Base-by-base conservation (phyloP, 2,888 invertebrate genomes). In the Pecten maximus region DNA sequence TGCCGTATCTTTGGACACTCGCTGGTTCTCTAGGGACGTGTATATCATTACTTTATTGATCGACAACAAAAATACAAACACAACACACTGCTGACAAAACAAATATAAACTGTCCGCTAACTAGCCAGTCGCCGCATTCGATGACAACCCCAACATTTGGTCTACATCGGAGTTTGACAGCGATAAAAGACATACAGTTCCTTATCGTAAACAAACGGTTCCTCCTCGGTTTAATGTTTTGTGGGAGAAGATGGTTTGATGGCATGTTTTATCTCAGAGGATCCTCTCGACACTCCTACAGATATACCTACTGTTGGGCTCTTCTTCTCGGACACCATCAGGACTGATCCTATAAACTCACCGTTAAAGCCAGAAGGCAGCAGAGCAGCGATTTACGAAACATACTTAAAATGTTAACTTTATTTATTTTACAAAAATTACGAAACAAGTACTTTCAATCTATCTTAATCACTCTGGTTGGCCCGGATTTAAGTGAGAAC, bases 101-200 rank as follows among this genome's bases (percentile, higher is more conserved):
- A 74, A 28, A 74, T 44, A 12, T 28, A 74, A 0, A 6, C 35
- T 74, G 74, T 35, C 74, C 74, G 35, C 8, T 35, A 74, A 19
- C 28, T 74, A 35, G 16, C 15, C 74, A 74, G 74, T 35, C 74
- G 0, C 74, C 10, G 35, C 12, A 35, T 35, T 35, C 28, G 74
- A 74, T 74, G 74, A 74, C 74, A 74, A 28, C 35, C 15, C 50
- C 19, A 28, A 74, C 74, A 74, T 74, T 74, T 74, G 74, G 74
- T 35, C 35, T 74, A 6, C 23, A 12, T 74, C 74, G 74, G 28
- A 74, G 28, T 35, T 23, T 74, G 74, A 74, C 74, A 74, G 35
- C 10, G 74, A 74, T 74, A 10, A 74, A 28, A 74, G 74, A 15
- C 74, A 28, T 12, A 10, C 10, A 74, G 1, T 54, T 15, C 28